Conservation (phyloP, 2,888 invertebrate genomes). For the Strigamia maritima region DNA sequence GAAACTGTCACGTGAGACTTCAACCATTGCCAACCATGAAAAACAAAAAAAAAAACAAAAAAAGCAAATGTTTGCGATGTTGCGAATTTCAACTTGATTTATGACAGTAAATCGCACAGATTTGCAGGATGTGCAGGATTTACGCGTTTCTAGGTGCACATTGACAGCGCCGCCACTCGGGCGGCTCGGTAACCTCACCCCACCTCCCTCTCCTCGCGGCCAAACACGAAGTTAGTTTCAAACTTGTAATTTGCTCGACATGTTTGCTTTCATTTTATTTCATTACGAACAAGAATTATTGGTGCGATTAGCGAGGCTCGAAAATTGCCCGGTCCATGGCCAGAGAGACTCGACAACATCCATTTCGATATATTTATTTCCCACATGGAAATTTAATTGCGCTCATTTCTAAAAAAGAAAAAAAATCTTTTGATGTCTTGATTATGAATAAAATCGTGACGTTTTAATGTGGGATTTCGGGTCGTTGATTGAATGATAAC, state of each 20-base stretch:
- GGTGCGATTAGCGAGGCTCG: conserved; percentile 23
- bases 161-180: conserved; percentile 23
- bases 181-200: conserved; percentile 7
- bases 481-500: conserved; percentile 18
- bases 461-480: background rate
- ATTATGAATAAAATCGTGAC: conserved; percentile 13
- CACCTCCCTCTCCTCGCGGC: background rate
- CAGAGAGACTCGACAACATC: background rate
- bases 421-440: background rate
- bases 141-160: background rate
- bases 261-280: conserved; percentile 23
- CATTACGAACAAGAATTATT: conserved; percentile 23
- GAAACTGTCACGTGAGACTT: background rate
- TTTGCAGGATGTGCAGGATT: conserved; percentile 12
- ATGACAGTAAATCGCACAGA: conserved; percentile 23
- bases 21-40: background rate
- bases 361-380: conserved; percentile 16
- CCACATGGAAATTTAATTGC: conserved; percentile 14
- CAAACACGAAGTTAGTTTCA: conserved; percentile 13
- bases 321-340: conserved; percentile 16
- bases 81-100: conserved; percentile 16
- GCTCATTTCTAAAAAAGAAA: background rate
- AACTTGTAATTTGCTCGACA: conserved; percentile 19
- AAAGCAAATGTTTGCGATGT: background rate
- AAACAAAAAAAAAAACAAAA: background rate